A percentile compares a stretch with the other conserved stretches of the same genome.
Conservation (phyloP, 2,113 vertebrate species). For the Casuarius casuarius region DNA sequence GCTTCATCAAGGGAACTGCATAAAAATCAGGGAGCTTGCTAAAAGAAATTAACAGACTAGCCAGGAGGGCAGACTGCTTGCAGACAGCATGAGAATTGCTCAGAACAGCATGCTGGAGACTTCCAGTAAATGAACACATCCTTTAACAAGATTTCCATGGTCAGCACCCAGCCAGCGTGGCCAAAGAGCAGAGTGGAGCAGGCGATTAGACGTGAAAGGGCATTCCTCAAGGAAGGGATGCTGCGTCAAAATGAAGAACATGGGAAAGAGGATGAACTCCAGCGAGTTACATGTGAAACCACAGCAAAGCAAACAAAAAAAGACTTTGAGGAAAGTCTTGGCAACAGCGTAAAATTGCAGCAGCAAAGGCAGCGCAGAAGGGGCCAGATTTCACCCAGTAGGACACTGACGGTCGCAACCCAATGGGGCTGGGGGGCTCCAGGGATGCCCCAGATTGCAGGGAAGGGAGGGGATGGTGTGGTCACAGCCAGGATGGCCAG, state of each 20-base stretch:
- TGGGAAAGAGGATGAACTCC: background rate
- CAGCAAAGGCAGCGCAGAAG: background rate
- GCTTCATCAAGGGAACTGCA: slow-evolving; percentile 48
- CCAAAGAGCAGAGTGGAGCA: background rate
- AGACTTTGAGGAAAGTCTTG: background rate
- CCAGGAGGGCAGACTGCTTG: slow-evolving; percentile 1
- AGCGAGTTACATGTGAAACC: background rate
- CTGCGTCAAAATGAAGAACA: background rate
- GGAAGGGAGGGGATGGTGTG: too few species aligned
- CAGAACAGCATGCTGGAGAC: slow-evolving; percentile 21
- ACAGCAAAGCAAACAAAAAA: background rate
- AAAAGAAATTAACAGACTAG: slow-evolving; percentile 42
- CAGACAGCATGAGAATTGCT: slow-evolving; percentile 19
- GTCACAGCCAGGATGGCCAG: too few species aligned
- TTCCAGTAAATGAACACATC: slow-evolving; percentile 34
- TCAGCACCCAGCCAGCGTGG: background rate
- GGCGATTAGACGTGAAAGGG: background rate
- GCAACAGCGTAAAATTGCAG: background rate
- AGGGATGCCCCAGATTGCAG: too few species aligned
- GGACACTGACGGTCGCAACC: background rate
- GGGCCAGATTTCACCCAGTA: background rate
- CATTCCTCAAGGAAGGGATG: background rate
- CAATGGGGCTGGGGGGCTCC: too few species aligned
- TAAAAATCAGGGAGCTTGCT: slow-evolving; percentile 46
- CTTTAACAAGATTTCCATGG: slow-evolving; percentile 45